phyloP scores from a whole-genome alignment of 2,888 invertebrate genomes.

The Amaurobius ferox region DNA sequence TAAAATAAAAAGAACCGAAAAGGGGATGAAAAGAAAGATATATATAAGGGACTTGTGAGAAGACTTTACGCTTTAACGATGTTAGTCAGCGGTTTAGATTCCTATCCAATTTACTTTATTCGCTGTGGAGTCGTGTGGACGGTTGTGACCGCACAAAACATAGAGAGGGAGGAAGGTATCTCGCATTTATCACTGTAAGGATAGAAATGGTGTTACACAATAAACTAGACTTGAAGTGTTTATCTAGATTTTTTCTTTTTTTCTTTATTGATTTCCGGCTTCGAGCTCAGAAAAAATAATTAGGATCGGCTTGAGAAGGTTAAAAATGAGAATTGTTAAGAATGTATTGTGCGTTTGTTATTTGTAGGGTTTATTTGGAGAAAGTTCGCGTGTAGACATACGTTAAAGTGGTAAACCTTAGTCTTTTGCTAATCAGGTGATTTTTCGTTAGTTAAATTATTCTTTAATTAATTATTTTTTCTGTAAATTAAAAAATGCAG shows the following conservation, averaged over 20 bases:
- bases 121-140: constrained; percentile 39
- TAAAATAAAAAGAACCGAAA: constrained; percentile 12
- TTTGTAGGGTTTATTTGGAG: too few relatives aligned
- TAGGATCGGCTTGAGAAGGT: background rate
- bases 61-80: constrained; percentile 69
- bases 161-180: constrained; percentile 15
- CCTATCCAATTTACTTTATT: constrained; percentile 69
- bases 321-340: too few relatives aligned
- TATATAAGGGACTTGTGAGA: constrained; percentile 67
- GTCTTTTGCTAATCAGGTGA: too few relatives aligned
- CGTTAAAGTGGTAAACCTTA: too few relatives aligned
- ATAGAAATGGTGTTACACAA: constrained; percentile 57
- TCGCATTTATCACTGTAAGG: constrained; percentile 57
- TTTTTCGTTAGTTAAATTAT: too few relatives aligned
- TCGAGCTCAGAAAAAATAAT: background rate
- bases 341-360: too few relatives aligned
- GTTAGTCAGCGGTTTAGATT: constrained; percentile 70
- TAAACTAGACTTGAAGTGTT: constrained; percentile 50
- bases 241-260: background rate
- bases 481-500: too few relatives aligned
- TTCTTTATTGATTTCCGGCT: background rate
- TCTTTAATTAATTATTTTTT: too few relatives aligned
- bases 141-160: constrained; percentile 65
- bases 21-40: constrained; percentile 52
- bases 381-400: too few relatives aligned